phyloP scores from a whole-genome alignment of 2,888 invertebrate genomes.

The Oligia strigilis region DNA sequence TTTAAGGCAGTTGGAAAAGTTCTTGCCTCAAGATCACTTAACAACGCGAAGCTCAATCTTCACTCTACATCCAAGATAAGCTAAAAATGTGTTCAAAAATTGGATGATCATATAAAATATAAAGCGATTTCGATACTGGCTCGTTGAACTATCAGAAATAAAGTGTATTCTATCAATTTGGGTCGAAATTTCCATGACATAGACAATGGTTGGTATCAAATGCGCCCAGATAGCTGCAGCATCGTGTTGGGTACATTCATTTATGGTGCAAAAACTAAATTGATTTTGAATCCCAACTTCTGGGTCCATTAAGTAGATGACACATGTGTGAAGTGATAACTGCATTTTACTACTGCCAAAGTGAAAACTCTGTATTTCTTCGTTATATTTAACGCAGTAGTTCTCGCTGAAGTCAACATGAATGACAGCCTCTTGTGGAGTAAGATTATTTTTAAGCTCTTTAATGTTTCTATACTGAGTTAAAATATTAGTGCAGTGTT shows the following conservation, averaged over 20 bases:
- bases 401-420: constrained; percentile 17
- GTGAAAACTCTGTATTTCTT: not conserved
- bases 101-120: constrained; percentile 7
- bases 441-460: constrained; percentile 15
- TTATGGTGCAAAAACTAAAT: not conserved
- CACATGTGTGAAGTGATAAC: constrained; percentile 6
- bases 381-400: not conserved
- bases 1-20: not conserved
- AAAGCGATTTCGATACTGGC: constrained; percentile 3
- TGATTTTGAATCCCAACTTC: constrained; percentile 8
- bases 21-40: not conserved
- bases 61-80: not conserved
- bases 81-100: constrained; percentile 1
- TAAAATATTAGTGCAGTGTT: constrained; percentile 11
- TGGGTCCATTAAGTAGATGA: constrained; percentile 11
- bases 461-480: constrained; percentile 8
- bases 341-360: constrained; percentile 12
- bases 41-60: constrained; percentile 9
- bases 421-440: constrained; percentile 12
- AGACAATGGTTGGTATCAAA: constrained; percentile 8
- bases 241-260: constrained; percentile 11
- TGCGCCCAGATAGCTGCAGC: constrained; percentile 22
- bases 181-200: not conserved
- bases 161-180: constrained; percentile 9
- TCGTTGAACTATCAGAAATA: constrained; percentile 6